Conservation (phyloP, 1,140 invertebrate species). For the Scaptomyza pallida region DNA sequence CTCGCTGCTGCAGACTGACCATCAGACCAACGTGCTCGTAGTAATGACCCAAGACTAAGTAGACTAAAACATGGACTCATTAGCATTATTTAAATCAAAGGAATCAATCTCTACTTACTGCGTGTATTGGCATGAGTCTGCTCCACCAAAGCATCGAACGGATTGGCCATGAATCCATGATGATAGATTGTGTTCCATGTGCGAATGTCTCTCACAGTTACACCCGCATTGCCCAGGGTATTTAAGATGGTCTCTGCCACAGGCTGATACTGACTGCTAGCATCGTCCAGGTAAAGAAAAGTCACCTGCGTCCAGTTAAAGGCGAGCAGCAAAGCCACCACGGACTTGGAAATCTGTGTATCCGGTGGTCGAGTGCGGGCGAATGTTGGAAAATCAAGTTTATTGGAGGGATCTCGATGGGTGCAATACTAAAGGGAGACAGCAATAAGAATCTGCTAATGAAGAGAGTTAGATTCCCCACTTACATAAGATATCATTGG, state of each 20-base stretch:
- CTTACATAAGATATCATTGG: conserved; percentile 93
- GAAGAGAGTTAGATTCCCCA: conserved; percentile 28
- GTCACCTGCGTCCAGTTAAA: conserved; percentile 93
- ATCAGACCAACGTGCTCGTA: conserved; percentile 94
- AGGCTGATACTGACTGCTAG: conserved; percentile 88
- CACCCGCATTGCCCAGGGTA: conserved; percentile 88
- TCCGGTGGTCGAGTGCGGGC: conserved; percentile 96
- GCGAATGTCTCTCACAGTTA: conserved; percentile 87
- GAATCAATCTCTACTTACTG: conserved; percentile 87
- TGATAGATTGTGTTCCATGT: conserved; percentile 91
- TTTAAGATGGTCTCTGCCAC: conserved; percentile 89
- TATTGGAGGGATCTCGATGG: conserved; percentile 93
- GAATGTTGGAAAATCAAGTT: conserved; percentile 95
- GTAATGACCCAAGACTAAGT: conserved; percentile 95
- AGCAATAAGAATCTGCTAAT: too few relatives aligned
- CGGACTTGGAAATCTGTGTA: conserved; percentile 95
- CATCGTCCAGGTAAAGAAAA: conserved; percentile 88
- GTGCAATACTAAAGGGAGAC: conserved; percentile 90
- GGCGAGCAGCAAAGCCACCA: conserved; percentile 90
- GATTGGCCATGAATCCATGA: conserved; percentile 90
- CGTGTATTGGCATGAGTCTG: conserved; percentile 91
- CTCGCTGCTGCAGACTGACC: conserved; percentile 91
- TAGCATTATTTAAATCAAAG: neutral
- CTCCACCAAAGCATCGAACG: conserved; percentile 90
- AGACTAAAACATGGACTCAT: conserved; percentile 88